phyloP scores from a whole-genome alignment of 2,888 invertebrate genomes.

The Penaeus monodon region DNA sequence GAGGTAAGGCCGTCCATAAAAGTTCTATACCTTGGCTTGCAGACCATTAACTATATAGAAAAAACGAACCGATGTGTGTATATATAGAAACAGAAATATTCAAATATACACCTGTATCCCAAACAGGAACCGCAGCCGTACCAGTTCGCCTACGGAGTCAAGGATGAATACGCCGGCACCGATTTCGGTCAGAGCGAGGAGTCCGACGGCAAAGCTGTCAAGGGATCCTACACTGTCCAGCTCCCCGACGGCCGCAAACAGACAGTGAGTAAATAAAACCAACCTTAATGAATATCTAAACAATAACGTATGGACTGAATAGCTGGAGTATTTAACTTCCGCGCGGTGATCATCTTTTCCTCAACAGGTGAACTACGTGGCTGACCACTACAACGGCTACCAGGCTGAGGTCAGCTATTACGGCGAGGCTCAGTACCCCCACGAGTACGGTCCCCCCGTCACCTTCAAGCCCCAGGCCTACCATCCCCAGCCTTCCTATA shows the following conservation, averaged over 20 bases:
- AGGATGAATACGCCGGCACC: slow-evolving; percentile 47
- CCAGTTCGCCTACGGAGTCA: slow-evolving; percentile 50
- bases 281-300: too few species aligned
- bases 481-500: slow-evolving; percentile 32
- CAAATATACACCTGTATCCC: too few species aligned
- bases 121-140: slow-evolving; percentile 40
- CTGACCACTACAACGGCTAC: slow-evolving; percentile 53
- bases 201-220: slow-evolving; percentile 43
- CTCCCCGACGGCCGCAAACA: slow-evolving; percentile 64
- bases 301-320: too few species aligned
- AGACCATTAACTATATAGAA: too few species aligned
- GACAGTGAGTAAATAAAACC: slow-evolving; percentile 32
- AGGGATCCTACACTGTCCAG: slow-evolving; percentile 60
- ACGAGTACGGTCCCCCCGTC: slow-evolving; percentile 44
- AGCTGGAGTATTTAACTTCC: too few species aligned
- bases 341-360: too few species aligned
- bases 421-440: slow-evolving; percentile 60
- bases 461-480: slow-evolving; percentile 50
- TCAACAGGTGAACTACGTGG: slow-evolving; percentile 54
- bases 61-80: too few species aligned
- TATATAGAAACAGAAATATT: too few species aligned
- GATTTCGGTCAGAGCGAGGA: slow-evolving; percentile 50
- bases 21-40: too few species aligned
- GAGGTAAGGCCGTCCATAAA: background rate
- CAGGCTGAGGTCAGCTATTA: slow-evolving; percentile 53